Evolutionary conservation across 2,888 invertebrate genomes (phyloP).

Genomic region (Lasius platythorax): DNA sequence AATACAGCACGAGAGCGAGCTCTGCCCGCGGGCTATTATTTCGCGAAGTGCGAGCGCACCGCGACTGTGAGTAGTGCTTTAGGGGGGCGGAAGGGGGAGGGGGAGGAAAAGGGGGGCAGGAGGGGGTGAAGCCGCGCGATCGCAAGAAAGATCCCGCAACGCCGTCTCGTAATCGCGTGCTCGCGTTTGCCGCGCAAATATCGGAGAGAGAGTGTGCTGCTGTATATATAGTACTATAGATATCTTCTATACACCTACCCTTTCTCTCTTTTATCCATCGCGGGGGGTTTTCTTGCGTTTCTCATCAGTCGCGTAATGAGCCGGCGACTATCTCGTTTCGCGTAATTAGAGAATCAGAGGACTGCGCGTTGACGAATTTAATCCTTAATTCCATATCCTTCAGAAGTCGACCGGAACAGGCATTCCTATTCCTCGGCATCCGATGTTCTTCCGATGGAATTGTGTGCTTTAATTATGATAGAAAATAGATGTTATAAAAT

Average conservation of each 20-base stretch:
- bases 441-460: not conserved
- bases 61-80: constrained; percentile 28
- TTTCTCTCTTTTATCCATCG: constrained; percentile 16
- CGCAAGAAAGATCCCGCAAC: constrained; percentile 31
- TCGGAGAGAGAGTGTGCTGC: not conserved
- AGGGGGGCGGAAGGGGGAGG: not conserved
- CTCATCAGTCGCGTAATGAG: constrained; percentile 30
- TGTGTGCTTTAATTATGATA: not conserved
- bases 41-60: constrained; percentile 44
- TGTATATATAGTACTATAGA: not conserved
- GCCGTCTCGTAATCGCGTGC: constrained; percentile 38
- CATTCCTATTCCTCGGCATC: not conserved
- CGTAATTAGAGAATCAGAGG: constrained; percentile 3
- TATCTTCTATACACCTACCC: not conserved
- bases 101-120: too few species aligned
- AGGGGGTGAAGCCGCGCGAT: not conserved
- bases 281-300: constrained; percentile 9
- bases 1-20: constrained; percentile 49
- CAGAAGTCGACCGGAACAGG: not conserved
- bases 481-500: not conserved
- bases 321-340: not conserved
- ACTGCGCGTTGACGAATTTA: constrained; percentile 2
- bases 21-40: constrained; percentile 52
- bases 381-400: constrained; percentile 13
- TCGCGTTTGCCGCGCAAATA: constrained; percentile 38